phyloP scores from a whole-genome alignment of 2,888 invertebrate species.

The Adelognathus sp. region DNA sequence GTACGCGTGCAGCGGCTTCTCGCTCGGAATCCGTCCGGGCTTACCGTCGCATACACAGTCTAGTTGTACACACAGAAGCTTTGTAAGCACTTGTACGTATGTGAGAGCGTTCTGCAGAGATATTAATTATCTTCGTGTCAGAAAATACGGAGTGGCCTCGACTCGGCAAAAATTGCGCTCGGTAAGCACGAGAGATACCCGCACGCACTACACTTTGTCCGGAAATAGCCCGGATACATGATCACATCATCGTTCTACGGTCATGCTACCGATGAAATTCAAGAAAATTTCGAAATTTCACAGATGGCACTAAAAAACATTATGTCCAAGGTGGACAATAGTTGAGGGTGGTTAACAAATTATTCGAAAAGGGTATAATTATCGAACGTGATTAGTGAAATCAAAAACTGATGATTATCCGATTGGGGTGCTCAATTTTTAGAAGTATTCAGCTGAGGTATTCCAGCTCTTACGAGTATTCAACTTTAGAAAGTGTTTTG shows the following conservation, averaged over 20 bases:
- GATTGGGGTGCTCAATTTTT: no score
- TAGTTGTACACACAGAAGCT: background rate
- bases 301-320: background rate
- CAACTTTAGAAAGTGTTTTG: no score
- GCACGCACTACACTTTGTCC: background rate
- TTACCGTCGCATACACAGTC: background rate
- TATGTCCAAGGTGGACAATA: background rate
- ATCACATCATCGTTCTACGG: background rate
- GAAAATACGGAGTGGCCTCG: conserved; percentile 69
- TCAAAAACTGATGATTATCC: no score
- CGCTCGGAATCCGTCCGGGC: conserved; percentile 18
- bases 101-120: conserved; percentile 42
- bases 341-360: background rate
- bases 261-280: no score
- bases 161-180: conserved; percentile 35
- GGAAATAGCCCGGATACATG: background rate
- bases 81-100: no score
- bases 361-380: background rate
- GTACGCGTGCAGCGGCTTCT: conserved; percentile 29
- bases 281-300: background rate
- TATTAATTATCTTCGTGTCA: conserved; percentile 78
- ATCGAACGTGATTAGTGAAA: no score
- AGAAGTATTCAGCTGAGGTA: no score
- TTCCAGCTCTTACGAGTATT: no score
- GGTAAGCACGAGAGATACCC: conserved; percentile 26